Base-by-base conservation (phyloP, 2,797 vertebrate species). In the Pseudomugil tenellus region DNA sequence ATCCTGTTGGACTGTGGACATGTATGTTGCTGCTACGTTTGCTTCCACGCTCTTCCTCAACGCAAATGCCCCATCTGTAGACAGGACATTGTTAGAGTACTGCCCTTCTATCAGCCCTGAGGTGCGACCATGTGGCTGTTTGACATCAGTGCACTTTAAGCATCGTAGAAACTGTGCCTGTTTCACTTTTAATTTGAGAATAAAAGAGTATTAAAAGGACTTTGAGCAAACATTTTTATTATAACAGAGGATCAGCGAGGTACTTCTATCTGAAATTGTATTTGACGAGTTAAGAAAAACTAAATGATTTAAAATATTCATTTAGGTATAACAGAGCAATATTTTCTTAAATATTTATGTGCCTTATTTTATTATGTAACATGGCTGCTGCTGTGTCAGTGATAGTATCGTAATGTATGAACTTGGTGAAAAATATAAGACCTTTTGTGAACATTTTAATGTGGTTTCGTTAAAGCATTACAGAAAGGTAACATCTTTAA, bases 1-100 rank as follows among this genome's bases (percentile, higher is more conserved):
- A 93, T 96, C 32, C 83, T 97, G 37, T 77, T 97, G 77, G 81
- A 95, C 64, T 97, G 96, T 0, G 96, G 96, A 37, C 96, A 97
- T 12, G 93, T 96, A 26, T 97, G 96, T 89, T 96, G 95, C 87
- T 97, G 96, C 87, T 91, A 92, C 71, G 79, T 52, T 57, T 97
- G 96, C 89, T 96, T 93, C 83, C 92, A 92, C 84, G 92, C 94
- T 12, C 84, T 97, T 58, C 95, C 93, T 2, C 77, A 76, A 4
- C 89, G 65, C 8, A 75, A 13, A 25, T 97, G 96, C 72, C 96
- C 96, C 76, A 94, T 97, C 52, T 97, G 96, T 79, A 92, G 95
- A 52, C 92, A 94, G 29, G 29, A 37, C 31, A 95, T 96, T 69
- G 84, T 65, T 29, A 92, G 95, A 0, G 93, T 96, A 31, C 91